phyloP scores from a whole-genome alignment of 2,113 vertebrate genomes.

The Montifringilla adamsi region DNA sequence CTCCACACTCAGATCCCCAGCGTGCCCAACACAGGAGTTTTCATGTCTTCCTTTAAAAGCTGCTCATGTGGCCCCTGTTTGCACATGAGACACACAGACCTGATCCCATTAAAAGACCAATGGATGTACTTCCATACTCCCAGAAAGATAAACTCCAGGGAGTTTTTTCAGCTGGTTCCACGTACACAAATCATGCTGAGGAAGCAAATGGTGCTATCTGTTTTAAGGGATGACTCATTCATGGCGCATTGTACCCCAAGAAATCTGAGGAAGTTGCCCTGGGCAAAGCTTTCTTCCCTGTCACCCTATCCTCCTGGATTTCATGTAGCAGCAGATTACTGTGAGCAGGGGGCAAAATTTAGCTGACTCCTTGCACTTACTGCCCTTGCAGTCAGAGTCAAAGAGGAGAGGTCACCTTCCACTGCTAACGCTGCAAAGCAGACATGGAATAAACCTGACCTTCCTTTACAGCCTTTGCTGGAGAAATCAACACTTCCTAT shows the following conservation, averaged over 20 bases:
- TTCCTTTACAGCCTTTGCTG: background rate
- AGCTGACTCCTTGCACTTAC: background rate
- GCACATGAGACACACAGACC: background rate
- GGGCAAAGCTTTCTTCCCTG: background rate
- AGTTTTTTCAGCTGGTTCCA: background rate
- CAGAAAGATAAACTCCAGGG: background rate
- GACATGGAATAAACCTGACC: background rate
- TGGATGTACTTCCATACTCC: background rate
- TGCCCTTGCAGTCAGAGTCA: background rate
- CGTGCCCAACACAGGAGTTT: background rate
- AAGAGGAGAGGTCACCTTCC: background rate
- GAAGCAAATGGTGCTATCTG: background rate
- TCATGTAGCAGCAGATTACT: background rate
- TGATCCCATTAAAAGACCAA: background rate
- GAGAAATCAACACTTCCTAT: constrained; percentile 15
- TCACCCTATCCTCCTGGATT: background rate
- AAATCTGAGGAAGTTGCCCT: background rate
- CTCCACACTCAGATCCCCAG: background rate
- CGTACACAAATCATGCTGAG: rapidly evolving
- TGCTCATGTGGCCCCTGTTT: background rate
- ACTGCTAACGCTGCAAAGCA: background rate
- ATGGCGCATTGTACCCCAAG: background rate
- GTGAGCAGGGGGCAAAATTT: background rate
- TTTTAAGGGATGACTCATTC: background rate
- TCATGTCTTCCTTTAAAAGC: background rate